Percentiles rank a stretch among this genome's conserved stretches.
These are phyloP conservation scores for Rhizomys pruinosus DNA, from an alignment of 2,113 vertebrate species.

Conservation along the genomic window DNA sequence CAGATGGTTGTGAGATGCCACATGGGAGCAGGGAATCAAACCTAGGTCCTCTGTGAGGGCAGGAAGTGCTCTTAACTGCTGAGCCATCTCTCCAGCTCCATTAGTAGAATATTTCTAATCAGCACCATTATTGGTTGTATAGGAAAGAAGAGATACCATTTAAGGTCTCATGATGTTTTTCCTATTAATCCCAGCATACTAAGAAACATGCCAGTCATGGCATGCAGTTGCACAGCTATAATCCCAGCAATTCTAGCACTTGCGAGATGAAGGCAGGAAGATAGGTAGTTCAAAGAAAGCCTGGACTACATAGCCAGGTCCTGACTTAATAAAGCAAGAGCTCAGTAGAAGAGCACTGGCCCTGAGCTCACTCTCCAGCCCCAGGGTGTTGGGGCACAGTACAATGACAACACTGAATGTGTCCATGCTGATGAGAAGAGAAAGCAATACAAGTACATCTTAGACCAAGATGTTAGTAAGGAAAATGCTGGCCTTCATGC, in stretches of 20 bases:
- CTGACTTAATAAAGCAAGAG: neutral
- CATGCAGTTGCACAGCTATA: neutral
- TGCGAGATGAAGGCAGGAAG: neutral
- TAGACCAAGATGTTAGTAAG: slow-evolving; percentile 20
- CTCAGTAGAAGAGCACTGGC: neutral
- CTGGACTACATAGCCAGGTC: neutral
- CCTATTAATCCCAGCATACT: neutral
- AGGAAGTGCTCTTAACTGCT: too few species aligned
- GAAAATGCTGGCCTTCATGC: neutral
- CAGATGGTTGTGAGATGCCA: too few species aligned
- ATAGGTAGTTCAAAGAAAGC: neutral
- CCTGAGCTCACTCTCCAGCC: neutral
- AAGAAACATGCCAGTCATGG: neutral
- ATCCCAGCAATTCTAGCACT: neutral
- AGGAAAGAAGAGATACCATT: neutral
- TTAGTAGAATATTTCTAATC: neutral
- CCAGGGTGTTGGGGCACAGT: neutral
- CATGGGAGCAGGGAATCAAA: neutral
- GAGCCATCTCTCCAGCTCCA: too few species aligned
- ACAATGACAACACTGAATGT: neutral
- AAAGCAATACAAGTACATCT: slow-evolving; percentile 43
- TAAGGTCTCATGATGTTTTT: slow-evolving; percentile 20
- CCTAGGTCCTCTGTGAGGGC: too few species aligned
- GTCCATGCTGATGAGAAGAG: neutral
- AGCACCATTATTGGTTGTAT: neutral